phyloP scores from a whole-genome alignment of 2,888 invertebrate species.

The Molanna angustata region DNA sequence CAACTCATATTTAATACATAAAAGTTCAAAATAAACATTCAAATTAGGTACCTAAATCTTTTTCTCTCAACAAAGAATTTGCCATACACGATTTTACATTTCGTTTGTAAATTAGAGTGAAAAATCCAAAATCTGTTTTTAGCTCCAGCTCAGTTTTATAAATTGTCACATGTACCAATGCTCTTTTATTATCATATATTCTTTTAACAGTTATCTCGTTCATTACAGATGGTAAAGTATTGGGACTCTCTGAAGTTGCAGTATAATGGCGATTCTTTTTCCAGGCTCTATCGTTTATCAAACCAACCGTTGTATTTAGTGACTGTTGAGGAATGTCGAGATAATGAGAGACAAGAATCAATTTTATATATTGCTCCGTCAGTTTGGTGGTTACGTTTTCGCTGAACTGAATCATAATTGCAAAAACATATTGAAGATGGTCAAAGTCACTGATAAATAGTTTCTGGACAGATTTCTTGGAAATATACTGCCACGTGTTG shows the following conservation, averaged over 20 bases:
- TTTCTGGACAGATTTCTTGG: constrained; percentile 42
- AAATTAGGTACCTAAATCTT: too few relatives aligned
- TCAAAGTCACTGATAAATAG: constrained; percentile 13
- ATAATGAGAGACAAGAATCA: too few relatives aligned
- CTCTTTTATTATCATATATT: neutral
- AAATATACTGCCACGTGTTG: constrained; percentile 39
- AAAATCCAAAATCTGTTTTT: neutral
- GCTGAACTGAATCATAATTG: constrained; percentile 4
- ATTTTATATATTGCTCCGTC: too few relatives aligned
- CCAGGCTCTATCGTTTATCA: too few relatives aligned
- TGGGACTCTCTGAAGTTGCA: too few relatives aligned
- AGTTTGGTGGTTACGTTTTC: neutral
- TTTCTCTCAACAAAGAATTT: too few relatives aligned
- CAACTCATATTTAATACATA: too few relatives aligned
- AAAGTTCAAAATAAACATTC: too few relatives aligned
- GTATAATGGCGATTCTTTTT: too few relatives aligned
- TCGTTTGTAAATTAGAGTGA: neutral
- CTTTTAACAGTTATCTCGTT: neutral
- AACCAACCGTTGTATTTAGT: too few relatives aligned
- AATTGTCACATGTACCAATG: neutral
- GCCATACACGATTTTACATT: neutral
- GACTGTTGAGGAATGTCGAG: too few relatives aligned
- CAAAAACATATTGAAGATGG: constrained; percentile 5
- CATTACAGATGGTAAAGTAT: too few relatives aligned
- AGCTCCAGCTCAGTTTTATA: neutral